These are phyloP conservation scores for Cheirogaleus major DNA, from an alignment of 2,797 vertebrate species.

Conservation along the genomic window DNA sequence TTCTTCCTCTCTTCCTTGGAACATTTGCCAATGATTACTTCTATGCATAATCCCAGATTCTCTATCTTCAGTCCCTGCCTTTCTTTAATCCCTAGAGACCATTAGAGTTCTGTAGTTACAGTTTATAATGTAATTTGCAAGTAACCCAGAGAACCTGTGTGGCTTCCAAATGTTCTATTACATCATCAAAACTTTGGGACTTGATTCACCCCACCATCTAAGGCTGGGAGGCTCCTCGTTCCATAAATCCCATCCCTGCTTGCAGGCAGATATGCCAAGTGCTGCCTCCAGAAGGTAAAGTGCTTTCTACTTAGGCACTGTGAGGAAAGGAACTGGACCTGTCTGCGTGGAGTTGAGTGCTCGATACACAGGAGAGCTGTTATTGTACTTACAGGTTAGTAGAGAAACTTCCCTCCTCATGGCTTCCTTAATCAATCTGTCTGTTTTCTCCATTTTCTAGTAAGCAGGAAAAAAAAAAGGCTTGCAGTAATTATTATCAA, in stretches of 20 bases:
- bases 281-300: not conserved
- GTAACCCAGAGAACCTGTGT: not conserved
- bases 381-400: not conserved
- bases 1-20: not conserved
- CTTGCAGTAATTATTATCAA: not conserved
- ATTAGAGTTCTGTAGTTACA: not conserved
- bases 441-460: not conserved
- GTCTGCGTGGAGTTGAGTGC: not conserved
- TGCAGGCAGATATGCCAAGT: not conserved
- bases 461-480: not conserved
- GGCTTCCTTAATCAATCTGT: not conserved
- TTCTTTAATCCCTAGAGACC: not conserved
- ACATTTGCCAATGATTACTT: not conserved
- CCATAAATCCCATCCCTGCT: not conserved
- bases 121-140: not conserved
- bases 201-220: not conserved
- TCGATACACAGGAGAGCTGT: not conserved
- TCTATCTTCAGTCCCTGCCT: not conserved
- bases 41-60: not conserved
- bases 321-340: not conserved
- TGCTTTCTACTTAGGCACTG: not conserved
- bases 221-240: not conserved
- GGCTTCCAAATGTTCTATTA: not conserved
- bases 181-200: not conserved
- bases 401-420: not conserved